Evolutionary conservation across 1,140 invertebrate species (phyloP).

Genomic region (Limonius californicus): DNA sequence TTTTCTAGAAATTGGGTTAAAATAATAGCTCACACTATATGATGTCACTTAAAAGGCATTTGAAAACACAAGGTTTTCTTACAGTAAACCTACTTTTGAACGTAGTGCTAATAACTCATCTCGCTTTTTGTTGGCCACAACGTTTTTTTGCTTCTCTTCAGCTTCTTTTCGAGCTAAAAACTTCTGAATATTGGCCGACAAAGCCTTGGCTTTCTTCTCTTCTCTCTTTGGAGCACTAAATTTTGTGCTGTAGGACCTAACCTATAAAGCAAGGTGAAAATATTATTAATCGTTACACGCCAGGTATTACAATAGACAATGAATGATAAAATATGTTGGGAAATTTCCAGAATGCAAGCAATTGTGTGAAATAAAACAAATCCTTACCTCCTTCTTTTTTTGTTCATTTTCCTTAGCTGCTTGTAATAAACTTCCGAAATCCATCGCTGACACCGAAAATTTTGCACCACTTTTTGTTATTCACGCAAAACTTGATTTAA

Average conservation of each 20-base stretch:
- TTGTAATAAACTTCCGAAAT: slow-evolving; percentile 59
- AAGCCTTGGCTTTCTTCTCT: slow-evolving; percentile 58
- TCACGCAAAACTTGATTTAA: not conserved
- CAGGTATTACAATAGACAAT: not conserved
- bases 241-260: slow-evolving; percentile 67
- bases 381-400: slow-evolving; percentile 48
- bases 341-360: not conserved
- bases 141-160: slow-evolving; percentile 64
- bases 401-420: slow-evolving; percentile 58
- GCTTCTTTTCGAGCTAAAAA: slow-evolving; percentile 77
- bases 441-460: slow-evolving; percentile 48
- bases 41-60: not conserved
- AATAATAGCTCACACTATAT: too few species aligned
- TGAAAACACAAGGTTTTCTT: not conserved
- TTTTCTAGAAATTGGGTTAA: too few species aligned
- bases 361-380: slow-evolving; percentile 4
- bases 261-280: slow-evolving; percentile 39
- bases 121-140: slow-evolving; percentile 61
- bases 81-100: slow-evolving; percentile 54
- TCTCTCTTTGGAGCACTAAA: slow-evolving; percentile 80
- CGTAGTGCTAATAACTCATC: slow-evolving; percentile 67
- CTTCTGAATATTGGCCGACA: slow-evolving; percentile 76
- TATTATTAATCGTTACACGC: slow-evolving; percentile 6
- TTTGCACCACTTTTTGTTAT: not conserved
- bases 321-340: slow-evolving; percentile 14